Evolutionary conservation across 2,888 invertebrate species (phyloP), one percentile per base, ranked within the genome.

Genomic region (Troides oblongomaculatus): DNA sequence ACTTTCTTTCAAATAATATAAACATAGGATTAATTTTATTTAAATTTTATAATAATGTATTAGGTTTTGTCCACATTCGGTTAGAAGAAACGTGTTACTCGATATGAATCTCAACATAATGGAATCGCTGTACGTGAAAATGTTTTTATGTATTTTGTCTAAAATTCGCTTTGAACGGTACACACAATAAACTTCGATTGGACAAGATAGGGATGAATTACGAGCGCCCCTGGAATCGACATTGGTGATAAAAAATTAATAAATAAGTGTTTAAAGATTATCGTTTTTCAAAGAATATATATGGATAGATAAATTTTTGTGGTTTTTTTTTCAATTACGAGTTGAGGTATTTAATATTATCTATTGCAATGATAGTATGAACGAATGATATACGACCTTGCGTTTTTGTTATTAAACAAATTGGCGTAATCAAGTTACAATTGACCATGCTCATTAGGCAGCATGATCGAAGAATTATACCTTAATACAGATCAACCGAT

Each of bases 111-210:
- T 36, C 21, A 64, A 64, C 56, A 57, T n/a, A 64, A 56, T 21
- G 36, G 56, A 21, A 64, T 56, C 36, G 46, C 23, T 62, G 60
- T 60, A 60, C 60, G 60, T 60, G 60, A 36, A 60, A 60, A 60
- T 60, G 60, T 60, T 60, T 60, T 60, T 60, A 60, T 60, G 60
- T 60, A 60, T 36, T 63, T 36, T 63, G 7, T 36, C n/a, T 63
- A 23, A 58, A 58, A 57, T 58, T 58, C 23, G 43, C n/a, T 64
- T 23, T 3, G 23, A 58, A 43, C 64, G 23, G 58, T 23, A 62
- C 46, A 62, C 62, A 62, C 60, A 60, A 39, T 57, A 64, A 58
- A 64, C 58, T 64, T 18, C 62, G 46, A 62, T 62, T 39, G 43
- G 21, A 43, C 36, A 58, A 64, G 43, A 64, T 64, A 39, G 36